Conservation (phyloP, 2,113 vertebrate species). For the Nibea coibor region DNA sequence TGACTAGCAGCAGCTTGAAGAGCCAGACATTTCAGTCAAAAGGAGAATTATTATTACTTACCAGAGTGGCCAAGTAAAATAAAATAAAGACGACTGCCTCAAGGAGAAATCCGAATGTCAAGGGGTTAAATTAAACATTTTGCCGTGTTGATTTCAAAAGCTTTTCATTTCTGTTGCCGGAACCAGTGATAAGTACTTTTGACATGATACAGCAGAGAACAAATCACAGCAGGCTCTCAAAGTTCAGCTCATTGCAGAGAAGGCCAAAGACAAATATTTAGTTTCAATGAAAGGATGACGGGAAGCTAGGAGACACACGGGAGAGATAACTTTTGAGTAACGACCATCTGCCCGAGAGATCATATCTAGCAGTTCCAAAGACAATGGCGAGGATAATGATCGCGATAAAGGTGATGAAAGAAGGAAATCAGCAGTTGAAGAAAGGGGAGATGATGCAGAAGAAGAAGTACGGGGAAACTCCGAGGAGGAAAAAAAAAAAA, state of each 20-base stretch:
- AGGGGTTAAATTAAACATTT: background rate
- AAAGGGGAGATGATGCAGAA: constrained; percentile 19
- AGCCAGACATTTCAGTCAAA: background rate
- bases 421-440: constrained; percentile 14
- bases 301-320: constrained; percentile 15
- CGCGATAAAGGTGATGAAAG: constrained; percentile 39
- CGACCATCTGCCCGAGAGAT: constrained; percentile 19
- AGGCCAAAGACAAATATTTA: constrained; percentile 10
- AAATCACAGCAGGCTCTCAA: background rate
- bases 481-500: constrained; percentile 1
- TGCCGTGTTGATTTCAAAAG: background rate
- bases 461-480: background rate
- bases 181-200: background rate
- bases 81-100: background rate
- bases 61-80: background rate
- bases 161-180: background rate
- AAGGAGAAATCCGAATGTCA: background rate
- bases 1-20: background rate
- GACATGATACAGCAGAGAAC: background rate
- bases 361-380: constrained; percentile 32
- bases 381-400: constrained; percentile 9
- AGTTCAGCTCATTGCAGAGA: background rate
- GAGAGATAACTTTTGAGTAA: constrained; percentile 44
- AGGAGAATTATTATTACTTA: too few species aligned
- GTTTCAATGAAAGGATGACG: constrained; percentile 15